Base-by-base conservation (phyloP, 2,113 vertebrate species). In the Anthoscopus minutus region DNA sequence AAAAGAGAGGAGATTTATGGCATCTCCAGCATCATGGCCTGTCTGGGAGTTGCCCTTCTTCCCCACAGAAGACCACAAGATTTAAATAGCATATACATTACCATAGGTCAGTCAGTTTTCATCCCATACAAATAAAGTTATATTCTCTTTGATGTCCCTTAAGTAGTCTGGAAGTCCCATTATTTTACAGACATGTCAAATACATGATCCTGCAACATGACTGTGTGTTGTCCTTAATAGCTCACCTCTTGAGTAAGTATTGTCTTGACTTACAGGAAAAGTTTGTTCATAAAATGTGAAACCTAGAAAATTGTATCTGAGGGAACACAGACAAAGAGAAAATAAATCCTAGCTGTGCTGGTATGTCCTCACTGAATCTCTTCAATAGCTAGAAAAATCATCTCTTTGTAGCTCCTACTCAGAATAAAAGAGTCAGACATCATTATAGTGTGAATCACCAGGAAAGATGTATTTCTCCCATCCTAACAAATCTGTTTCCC, bases 131-230 rank as follows among this genome's bases (percentile, higher is more conserved):
- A 67, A 81, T 57, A n/a, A 47, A 73, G 15, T 56, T 22, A 15
- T 24, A 25, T 19, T 61, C 6, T 66, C 5, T 72, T 66, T 69
- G 13, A 48, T 44, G 7, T 31, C 13, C 9, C 35, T 35, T 38
- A 33, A 69, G 21, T 28, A 79, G 4, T 31, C 35, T 64, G 37
- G 27, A 73, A 37, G 15, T 69, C 7, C 6, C 8, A 6, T n/a
- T 62, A 8, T 67, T 62, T 62, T 72, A 67, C 37, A 42, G 27
- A 51, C 5, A 5, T 47, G 42, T 31, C 33, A 47, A 56, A 37
- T 21, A 65, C 5, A 50, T 31, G 23, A 37, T 20, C 7, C 15
- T 44, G 11, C 44, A 64, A 18, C 5, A 57, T 0, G 0, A 64
- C 5, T 1, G 16, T 19, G 2, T 25, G 31, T 9, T 64, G 31